Conservation (phyloP, 2,888 invertebrate species). For the Scaeva pyrastri region DNA sequence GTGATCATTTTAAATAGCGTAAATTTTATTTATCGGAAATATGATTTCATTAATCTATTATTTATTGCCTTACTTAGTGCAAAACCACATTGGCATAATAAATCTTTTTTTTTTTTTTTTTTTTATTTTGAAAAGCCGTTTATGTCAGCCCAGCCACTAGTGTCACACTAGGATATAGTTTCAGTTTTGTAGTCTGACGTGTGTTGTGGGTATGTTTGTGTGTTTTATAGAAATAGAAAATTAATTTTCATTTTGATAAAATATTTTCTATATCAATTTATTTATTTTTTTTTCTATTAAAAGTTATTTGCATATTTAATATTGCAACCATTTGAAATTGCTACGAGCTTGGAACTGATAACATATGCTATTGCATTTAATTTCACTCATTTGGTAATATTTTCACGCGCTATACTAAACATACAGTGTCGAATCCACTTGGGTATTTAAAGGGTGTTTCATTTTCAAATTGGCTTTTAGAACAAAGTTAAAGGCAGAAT, state of each 20-base stretch:
- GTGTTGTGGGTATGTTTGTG: not conserved
- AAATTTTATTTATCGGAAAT: constrained; percentile 50
- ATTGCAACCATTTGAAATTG: constrained; percentile 37
- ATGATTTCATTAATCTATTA: constrained; percentile 71
- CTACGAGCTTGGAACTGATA: constrained; percentile 34
- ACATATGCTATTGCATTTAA: constrained; percentile 54
- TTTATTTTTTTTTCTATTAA: not conserved
- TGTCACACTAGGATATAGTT: no score
- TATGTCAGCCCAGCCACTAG: constrained; percentile 12
- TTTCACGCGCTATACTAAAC: constrained; percentile 36
- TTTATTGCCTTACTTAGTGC: constrained; percentile 58
- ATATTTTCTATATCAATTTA: constrained; percentile 4
- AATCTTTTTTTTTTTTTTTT: no score
- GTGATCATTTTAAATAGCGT: constrained; percentile 32
- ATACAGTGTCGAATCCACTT: not conserved
- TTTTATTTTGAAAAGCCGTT: constrained; percentile 12
- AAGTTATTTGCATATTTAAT: constrained; percentile 35
- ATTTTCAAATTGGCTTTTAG: not conserved
- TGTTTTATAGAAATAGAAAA: constrained; percentile 43
- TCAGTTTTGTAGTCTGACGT: not conserved
- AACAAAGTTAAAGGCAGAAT: no score
- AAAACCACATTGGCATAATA: constrained; percentile 50
- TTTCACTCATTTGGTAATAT: constrained; percentile 51
- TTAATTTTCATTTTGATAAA: constrained; percentile 65
- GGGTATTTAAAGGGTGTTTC: constrained; percentile 1